Conservation (phyloP, 2,888 invertebrate genomes). For the Aleiodes testaceus region DNA sequence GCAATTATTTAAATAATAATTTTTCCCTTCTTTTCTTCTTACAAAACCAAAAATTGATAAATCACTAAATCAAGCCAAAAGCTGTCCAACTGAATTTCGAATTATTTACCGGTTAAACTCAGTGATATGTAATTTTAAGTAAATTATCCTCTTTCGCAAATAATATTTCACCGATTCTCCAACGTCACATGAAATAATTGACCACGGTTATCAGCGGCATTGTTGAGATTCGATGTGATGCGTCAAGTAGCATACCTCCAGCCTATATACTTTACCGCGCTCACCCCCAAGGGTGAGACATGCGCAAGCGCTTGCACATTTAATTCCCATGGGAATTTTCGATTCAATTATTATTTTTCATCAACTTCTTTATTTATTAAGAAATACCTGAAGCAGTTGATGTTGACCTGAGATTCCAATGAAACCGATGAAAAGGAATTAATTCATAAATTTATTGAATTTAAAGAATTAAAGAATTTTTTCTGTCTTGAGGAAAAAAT, state of each 20-base stretch:
- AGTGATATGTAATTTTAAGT: neutral
- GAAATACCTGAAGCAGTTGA: neutral
- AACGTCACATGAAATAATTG: slow-evolving; percentile 17
- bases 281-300: slow-evolving; percentile 35
- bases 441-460: too few species aligned
- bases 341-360: neutral
- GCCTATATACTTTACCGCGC: slow-evolving; percentile 54
- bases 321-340: slow-evolving; percentile 17
- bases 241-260: slow-evolving; percentile 51
- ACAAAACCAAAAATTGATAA: neutral
- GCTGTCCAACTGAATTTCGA: neutral
- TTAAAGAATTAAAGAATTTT: too few species aligned
- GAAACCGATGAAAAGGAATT: too few species aligned
- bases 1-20: neutral
- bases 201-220: slow-evolving; percentile 46
- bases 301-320: slow-evolving; percentile 50
- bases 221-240: slow-evolving; percentile 56
- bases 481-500: too few species aligned
- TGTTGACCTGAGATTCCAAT: too few species aligned
- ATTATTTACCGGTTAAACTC: neutral
- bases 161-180: neutral
- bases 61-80: too few species aligned
- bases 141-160: neutral
- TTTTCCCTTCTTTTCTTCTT: too few species aligned
- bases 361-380: neutral